Evolutionary conservation across 92 coral and sea anemone species (phyloP), one percentile per base, ranked within the genome.

Genomic region (Heliopora coerulea): DNA sequence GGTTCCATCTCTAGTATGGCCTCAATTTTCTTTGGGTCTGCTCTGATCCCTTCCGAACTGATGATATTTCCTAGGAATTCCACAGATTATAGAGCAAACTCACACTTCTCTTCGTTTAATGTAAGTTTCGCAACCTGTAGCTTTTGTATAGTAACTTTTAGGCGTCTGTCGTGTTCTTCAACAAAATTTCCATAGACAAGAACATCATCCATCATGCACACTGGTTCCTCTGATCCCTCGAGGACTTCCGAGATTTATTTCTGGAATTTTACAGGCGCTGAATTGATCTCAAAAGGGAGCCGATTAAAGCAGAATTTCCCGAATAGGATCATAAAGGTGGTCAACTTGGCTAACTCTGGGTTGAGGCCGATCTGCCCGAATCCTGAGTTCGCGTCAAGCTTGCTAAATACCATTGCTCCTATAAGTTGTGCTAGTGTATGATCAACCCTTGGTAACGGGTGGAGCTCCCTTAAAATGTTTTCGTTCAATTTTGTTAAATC

Each of bases 11-110:
- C 37, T 15, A 18, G 20, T 28, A 60, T 77, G 21, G 79, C 79
- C 30, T 78, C 32, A 40, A 77, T 46, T 62, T 82, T 82, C 32
- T 44, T 48, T 26, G 86, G 86, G 26, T 82, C 78, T 54, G 61
- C 39, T 39, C 42, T 41, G 54, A 75, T 33, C 17, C 82, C 82
- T 28, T 82, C 57, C 13, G n/a, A n/a, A n/a, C 37, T 57, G 30
- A 64, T 62, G 56, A 76, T 34, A 30, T 60, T 48, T 44, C 80
- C 81, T 44, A 82, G n/a, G 44, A 65, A 64, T 25, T 75, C 68
- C 13, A 74, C 78, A n/a, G 54, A 52, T 72, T 42, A 46, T 17
- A 60, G 41, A 34, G 39, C 42, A 65, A 62, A 62, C 31, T 62
- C 42, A 18, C 81, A 76, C 44, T 76, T 76, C 20, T 41, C 54